Conservation (phyloP, 2,888 invertebrate genomes). For the Ophonus ardosiacus region DNA sequence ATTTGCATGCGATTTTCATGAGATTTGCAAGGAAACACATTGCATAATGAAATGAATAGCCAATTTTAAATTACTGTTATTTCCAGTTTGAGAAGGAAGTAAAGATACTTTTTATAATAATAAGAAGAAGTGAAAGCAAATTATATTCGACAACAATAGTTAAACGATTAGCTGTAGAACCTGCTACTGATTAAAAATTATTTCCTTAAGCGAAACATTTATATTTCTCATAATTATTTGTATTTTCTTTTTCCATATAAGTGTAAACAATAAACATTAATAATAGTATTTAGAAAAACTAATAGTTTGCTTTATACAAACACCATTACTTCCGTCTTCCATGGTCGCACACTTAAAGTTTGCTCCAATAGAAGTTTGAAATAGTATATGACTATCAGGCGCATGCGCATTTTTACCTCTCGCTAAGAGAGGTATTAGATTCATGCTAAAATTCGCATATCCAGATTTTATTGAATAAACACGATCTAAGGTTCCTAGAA, state of each 20-base stretch:
- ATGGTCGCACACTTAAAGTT: neutral
- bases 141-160: constrained; percentile 23
- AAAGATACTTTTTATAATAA: constrained; percentile 1
- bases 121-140: constrained; percentile 22
- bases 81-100: constrained; percentile 11
- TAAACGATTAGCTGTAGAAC: neutral
- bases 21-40: neutral
- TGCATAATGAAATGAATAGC: neutral
- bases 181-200: constrained; percentile 3
- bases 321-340: neutral
- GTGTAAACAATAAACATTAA: constrained; percentile 19
- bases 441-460: too few relatives aligned
- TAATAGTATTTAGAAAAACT: constrained; percentile 9
- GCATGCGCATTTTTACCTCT: too few relatives aligned
- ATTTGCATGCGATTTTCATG: neutral
- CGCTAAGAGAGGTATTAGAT: too few relatives aligned
- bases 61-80: constrained; percentile 33
- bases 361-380: too few relatives aligned
- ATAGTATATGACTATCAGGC: too few relatives aligned
- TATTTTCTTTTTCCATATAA: constrained; percentile 21
- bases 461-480: too few relatives aligned
- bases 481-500: too few relatives aligned
- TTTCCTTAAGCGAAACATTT: constrained; percentile 1
- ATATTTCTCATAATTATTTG: constrained; percentile 27
- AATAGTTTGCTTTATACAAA: neutral